Percentiles rank a stretch among this genome's conserved stretches.
Evolutionary conservation across 2,797 vertebrate species (phyloP).

Genomic region (Danio tinwini): DNA sequence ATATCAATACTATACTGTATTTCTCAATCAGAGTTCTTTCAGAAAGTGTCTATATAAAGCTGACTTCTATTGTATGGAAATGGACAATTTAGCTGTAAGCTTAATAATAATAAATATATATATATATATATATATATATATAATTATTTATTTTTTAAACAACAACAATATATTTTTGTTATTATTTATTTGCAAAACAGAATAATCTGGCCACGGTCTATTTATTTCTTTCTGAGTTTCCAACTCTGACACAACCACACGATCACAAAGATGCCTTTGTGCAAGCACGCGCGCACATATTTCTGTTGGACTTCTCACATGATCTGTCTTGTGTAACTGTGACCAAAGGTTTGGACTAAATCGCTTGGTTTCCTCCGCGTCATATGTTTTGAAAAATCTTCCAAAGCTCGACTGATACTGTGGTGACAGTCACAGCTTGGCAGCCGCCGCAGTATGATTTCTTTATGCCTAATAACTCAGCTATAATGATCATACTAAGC

Average conservation of each 20-base stretch:
- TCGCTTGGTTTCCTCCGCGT: conserved; percentile 42
- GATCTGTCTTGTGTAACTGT: conserved; percentile 58
- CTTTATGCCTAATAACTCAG: conserved; percentile 22
- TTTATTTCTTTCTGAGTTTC: conserved; percentile 1
- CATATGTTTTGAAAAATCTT: conserved; percentile 27
- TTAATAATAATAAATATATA: too few relatives aligned
- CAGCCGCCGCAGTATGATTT: not conserved
- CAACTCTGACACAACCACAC: conserved; percentile 24
- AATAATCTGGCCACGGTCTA: conserved; percentile 17
- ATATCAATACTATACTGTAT: too few relatives aligned
- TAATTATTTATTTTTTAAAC: too few relatives aligned
- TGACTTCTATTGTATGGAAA: too few relatives aligned
- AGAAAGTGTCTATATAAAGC: too few relatives aligned
- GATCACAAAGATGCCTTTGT: conserved; percentile 37
- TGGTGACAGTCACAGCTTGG: conserved; percentile 9
- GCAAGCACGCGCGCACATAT: conserved; percentile 38
- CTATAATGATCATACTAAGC: not conserved
- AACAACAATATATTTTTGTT: too few relatives aligned
- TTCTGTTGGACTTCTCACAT: conserved; percentile 65
- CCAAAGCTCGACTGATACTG: conserved; percentile 7
- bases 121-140: too few relatives aligned
- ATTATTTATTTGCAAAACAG: too few relatives aligned
- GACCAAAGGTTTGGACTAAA: conserved; percentile 52
- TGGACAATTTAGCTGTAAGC: too few relatives aligned
- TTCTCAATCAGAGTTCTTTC: too few relatives aligned